These are phyloP conservation scores for Agrotis puta DNA, from an alignment of 2,888 invertebrate species.

Conservation along the genomic window DNA sequence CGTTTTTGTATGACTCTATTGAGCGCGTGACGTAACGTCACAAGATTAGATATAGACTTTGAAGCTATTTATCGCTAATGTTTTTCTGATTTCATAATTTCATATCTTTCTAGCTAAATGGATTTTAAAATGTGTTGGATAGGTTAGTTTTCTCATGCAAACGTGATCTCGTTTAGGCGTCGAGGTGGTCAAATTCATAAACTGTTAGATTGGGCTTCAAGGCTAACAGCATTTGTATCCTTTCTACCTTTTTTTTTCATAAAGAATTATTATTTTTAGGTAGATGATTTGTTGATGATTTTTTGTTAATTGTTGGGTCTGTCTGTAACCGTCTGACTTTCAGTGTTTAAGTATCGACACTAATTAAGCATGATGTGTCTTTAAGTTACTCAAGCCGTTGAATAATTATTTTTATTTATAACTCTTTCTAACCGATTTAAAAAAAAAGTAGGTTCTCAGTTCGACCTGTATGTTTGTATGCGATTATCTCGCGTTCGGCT, in stretches of 20 bases:
- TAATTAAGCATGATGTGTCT: slow-evolving; percentile 9
- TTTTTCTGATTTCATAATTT: slow-evolving; percentile 37
- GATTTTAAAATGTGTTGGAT: slow-evolving; percentile 13
- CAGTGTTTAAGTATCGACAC: slow-evolving; percentile 27
- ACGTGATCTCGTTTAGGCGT: slow-evolving; percentile 43
- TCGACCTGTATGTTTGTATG: too few relatives aligned
- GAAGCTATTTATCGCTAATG: slow-evolving; percentile 51
- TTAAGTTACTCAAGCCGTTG: slow-evolving; percentile 25
- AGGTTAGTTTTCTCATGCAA: slow-evolving; percentile 36
- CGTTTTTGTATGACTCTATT: slow-evolving; percentile 63
- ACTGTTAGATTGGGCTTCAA: slow-evolving; percentile 55
- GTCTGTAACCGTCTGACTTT: slow-evolving; percentile 24
- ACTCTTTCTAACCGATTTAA: too few relatives aligned
- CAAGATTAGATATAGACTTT: slow-evolving; percentile 64
- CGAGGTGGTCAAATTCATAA: slow-evolving; percentile 48
- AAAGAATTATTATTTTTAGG: slow-evolving; percentile 7
- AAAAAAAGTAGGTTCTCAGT: too few relatives aligned
- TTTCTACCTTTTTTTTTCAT: slow-evolving; percentile 16
- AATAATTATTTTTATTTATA: slow-evolving; percentile 31
- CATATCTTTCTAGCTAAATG: slow-evolving; percentile 33
- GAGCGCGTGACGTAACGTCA: slow-evolving; percentile 63
- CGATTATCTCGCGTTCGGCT: too few relatives aligned
- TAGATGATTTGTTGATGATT: neutral
- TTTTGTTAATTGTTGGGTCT: slow-evolving; percentile 11
- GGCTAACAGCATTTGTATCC: slow-evolving; percentile 35